Evolutionary conservation across 2,888 invertebrate species (phyloP), one percentile per base, ranked within the genome.

Genomic region (Craniophora ligustri): DNA sequence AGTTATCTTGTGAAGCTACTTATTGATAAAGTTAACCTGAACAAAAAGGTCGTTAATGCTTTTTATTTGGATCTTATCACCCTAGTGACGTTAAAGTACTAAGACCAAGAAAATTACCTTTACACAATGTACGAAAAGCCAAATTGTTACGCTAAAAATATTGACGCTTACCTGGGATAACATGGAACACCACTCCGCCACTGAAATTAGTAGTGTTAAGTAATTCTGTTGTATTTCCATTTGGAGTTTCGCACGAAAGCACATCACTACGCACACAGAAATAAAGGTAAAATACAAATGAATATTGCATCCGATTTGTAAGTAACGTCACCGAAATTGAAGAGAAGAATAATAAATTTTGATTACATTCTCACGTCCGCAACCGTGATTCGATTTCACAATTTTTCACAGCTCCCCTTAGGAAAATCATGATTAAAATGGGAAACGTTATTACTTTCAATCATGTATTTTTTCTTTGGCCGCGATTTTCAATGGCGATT

Each of bases 341-440:
- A 86, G 86, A 87, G 85, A 81, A 84, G 87, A 86, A 92, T 90
- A 89, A 90, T 90, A 89, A 87, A 91, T 90, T 90, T 90, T 89
- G 89, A 91, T 92, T 91, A 91, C 89, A 84, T 88, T 90, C 87
- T 88, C 90, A 88, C 89, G 90, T 90, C 86, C 88, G 84, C 85
- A 81, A 78, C 82, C 90, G 89, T 92, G 91, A 90, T 88, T 88
- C 82, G 91, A 86, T 91, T 90, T 78, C 82, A 84, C 84, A 88
- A 90, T 89, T 88, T 86, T 85, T 85, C 80, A 82, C 72, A 81
- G 75, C 79, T 77, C 82, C 82, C 82, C 80, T 78, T 70, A 81
- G 77, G 78, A 83, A 83, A 87, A 81, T 84, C 81, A 83, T 86
- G 87, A 87, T 88, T 86, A 88, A 89, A 89, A 84, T 86, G 82